Evolutionary conservation across 2,888 invertebrate species (phyloP), one percentile per base, ranked within the genome.

Genomic region (Cephus pulcher): DNA sequence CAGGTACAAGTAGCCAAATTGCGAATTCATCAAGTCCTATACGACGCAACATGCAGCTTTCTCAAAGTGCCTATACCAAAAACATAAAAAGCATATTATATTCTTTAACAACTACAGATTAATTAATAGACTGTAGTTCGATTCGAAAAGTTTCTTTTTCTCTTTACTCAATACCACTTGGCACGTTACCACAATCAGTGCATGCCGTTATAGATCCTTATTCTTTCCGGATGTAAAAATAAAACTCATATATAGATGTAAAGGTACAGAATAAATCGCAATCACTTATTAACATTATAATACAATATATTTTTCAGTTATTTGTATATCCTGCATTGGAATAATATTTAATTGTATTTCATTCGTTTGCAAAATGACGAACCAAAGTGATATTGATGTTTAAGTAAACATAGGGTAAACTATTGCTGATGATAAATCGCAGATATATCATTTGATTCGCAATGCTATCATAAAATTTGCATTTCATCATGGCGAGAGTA

Each of bases 401-500:
- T 23, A 23, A 56, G 56, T 56, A 23, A 56, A 56, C 0, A 23
- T 9, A 56, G 9, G 23, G 23, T 9, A 56, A 23, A 56, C 9
- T 56, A 56, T 56, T 23, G 23, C 2, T 56, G 56, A 56, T 40
- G 40, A 40, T 40, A 40, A 40, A 4, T 40, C 15, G 40, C 40
- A 40, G 40, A 4, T 56, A 56, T 56, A 23, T 56, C 56, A 3
- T 23, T 56, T 56, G 56, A 9, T 56, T 9, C 56, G 23, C 23
- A 56, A 56, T 23, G 23, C 56, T 56, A 33, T 73, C 34, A 73
- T 76, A 73, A 30, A 40, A 15, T n/a, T 68, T 40, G 23, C 15
- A 69, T 32, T 79, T 83, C 82, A 76, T 83, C 83, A 83, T 77
- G 79, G 77, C 75, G 34, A 80, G 75, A 69, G 79, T 78, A 77